Evolutionary conservation across 2,113 vertebrate species (phyloP).

Genomic region (Oryzias melastigma): DNA sequence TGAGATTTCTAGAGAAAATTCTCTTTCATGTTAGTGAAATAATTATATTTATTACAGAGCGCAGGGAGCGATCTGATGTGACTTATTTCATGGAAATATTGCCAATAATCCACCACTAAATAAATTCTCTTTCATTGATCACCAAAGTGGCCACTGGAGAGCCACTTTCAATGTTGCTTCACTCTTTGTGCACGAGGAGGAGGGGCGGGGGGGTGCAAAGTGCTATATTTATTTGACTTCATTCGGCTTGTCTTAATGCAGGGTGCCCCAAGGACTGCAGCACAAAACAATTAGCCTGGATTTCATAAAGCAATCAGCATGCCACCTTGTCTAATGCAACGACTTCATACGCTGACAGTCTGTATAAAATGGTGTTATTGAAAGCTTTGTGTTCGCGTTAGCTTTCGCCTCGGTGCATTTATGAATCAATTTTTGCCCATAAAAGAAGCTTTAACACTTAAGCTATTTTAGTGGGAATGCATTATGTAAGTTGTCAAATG

Average conservation of each 20-base stretch:
- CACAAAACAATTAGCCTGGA: conserved; percentile 76
- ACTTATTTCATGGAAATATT: conserved; percentile 59
- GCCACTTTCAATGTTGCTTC: conserved; percentile 57
- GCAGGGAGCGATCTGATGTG: conserved; percentile 41
- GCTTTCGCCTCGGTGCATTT: conserved; percentile 76
- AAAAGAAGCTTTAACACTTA: conserved; percentile 81
- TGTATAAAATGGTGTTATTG: conserved; percentile 78
- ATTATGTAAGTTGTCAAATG: conserved; percentile 80
- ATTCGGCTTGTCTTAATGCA: conserved; percentile 64
- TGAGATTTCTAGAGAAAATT: conserved; percentile 11
- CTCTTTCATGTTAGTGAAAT: conserved; percentile 34
- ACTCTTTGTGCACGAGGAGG: conserved; percentile 28
- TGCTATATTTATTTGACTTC: conserved; percentile 75
- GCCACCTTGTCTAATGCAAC: conserved; percentile 72
- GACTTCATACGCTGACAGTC: conserved; percentile 70
- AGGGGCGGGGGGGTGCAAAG: conserved; percentile 47
- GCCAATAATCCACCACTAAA: conserved; percentile 62
- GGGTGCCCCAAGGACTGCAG: conserved; percentile 64
- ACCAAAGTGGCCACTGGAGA: conserved; percentile 74
- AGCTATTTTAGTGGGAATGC: conserved; percentile 81
- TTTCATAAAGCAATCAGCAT: conserved; percentile 75
- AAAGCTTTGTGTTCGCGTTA: conserved; percentile 77
- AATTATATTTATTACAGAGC: conserved; percentile 43
- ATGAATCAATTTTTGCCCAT: conserved; percentile 80
- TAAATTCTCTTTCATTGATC: conserved; percentile 72